A percentile compares a stretch with the other conserved stretches of the same genome.
Evolutionary conservation across 2,113 vertebrate species (phyloP).

Genomic region (Pogonocichla stellata): DNA sequence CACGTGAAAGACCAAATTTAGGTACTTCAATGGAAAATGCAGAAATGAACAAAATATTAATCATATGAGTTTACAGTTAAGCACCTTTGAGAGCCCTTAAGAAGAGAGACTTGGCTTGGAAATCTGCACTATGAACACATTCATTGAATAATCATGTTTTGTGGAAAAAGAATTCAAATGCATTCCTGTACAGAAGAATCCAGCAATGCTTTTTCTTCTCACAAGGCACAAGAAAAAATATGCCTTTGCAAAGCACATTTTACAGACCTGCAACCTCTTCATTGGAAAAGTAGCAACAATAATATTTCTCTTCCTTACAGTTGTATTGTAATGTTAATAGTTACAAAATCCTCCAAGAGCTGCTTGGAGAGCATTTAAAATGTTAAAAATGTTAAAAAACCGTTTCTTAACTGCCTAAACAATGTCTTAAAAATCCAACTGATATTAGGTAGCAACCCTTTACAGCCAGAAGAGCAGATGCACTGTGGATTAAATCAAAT

Average conservation of each 20-base stretch:
- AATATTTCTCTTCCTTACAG: not conserved
- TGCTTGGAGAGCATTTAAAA: not conserved
- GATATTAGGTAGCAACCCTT: not conserved
- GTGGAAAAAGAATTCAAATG: conserved; percentile 26
- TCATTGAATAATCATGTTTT: conserved; percentile 45
- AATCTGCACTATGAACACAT: conserved; percentile 7
- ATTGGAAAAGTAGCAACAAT: not conserved
- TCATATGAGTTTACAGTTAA: conserved; percentile 31
- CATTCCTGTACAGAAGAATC: not conserved
- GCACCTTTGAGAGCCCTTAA: conserved; percentile 39
- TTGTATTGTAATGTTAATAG: not conserved
- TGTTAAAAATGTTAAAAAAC: not conserved
- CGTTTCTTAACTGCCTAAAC: not conserved
- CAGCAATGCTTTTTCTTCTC: not conserved
- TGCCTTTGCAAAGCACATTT: not conserved
- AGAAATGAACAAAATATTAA: conserved; percentile 57
- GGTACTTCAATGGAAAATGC: conserved; percentile 5
- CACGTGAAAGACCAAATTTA: not conserved
- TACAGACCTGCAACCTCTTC: not conserved
- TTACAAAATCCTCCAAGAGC: not conserved
- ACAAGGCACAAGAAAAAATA: not conserved
- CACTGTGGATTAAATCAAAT: not conserved
- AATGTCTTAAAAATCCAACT: not conserved
- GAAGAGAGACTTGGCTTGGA: conserved; percentile 34
- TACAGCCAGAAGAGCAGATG: not conserved